Conservation (phyloP, 2,797 vertebrate species). For the Agapornis canus region DNA sequence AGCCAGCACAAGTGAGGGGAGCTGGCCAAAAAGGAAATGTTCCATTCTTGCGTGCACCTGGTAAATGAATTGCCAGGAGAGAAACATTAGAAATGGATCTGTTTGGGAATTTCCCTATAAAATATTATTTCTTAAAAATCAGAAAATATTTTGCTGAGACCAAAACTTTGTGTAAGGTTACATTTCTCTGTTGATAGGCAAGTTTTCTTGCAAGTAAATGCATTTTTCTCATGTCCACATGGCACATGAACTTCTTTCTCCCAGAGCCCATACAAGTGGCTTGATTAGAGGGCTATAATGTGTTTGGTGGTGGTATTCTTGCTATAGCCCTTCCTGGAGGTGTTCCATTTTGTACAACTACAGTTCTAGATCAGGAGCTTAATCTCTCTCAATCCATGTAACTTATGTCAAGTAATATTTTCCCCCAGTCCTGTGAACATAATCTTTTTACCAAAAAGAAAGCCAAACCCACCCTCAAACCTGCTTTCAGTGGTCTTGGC, state of each 20-base stretch:
- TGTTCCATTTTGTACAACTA: neutral
- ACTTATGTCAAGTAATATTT: neutral
- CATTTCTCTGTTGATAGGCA: neutral
- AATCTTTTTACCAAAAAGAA: neutral
- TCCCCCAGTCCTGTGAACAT: neutral
- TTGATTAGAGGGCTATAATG: neutral
- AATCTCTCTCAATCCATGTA: neutral
- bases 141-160: neutral
- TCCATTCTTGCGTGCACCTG: neutral
- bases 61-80: conserved; percentile 7
- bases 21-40: conserved; percentile 44
- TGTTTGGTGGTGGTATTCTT: neutral
- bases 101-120: neutral
- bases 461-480: neutral
- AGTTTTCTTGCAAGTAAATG: neutral
- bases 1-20: neutral
- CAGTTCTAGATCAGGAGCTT: neutral
- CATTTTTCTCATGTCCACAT: neutral
- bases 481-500: neutral
- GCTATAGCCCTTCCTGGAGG: neutral
- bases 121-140: neutral
- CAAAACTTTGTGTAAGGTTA: neutral
- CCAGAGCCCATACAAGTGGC: neutral
- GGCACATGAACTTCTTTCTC: neutral
- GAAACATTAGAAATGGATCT: neutral